A percentile compares a stretch with the other conserved stretches of the same genome.
Conservation (phyloP, 2,888 invertebrate species). For the Gastracanthus pulcherrimus region DNA sequence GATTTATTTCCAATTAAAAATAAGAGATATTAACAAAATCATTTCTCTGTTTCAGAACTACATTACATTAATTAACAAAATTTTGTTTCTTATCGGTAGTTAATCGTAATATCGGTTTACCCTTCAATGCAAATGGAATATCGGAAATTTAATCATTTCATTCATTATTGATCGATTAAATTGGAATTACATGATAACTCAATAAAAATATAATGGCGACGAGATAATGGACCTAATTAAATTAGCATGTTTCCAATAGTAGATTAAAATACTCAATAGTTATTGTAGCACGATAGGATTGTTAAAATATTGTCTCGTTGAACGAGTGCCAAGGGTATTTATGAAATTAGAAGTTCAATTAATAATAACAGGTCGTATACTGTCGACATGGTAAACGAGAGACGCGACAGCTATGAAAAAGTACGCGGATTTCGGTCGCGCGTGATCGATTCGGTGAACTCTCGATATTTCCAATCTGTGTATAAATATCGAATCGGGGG, state of each 20-base stretch:
- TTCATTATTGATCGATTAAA: background rate
- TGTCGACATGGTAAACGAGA: slow-evolving; percentile 8
- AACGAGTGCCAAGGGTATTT: background rate
- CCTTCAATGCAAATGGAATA: slow-evolving; percentile 11
- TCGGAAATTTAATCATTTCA: background rate
- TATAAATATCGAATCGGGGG: slow-evolving; percentile 39
- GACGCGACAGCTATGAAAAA: slow-evolving; percentile 14
- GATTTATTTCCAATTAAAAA: too few species aligned
- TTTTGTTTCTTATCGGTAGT: too few species aligned
- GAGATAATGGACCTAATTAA: slow-evolving; percentile 6
- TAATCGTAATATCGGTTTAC: background rate
- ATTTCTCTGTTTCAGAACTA: too few species aligned
- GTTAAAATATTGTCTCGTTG: background rate
- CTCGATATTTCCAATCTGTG: slow-evolving; percentile 45
- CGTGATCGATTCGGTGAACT: slow-evolving; percentile 36
- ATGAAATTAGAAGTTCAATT: slow-evolving; percentile 26
- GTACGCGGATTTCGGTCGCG: slow-evolving; percentile 20
- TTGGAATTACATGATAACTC: background rate
- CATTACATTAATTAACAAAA: too few species aligned
- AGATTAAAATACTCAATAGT: too few species aligned
- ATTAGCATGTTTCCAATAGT: background rate
- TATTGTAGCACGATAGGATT: too few species aligned
- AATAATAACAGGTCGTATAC: slow-evolving; percentile 20
- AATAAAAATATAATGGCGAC: slow-evolving; percentile 19
- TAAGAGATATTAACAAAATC: too few species aligned